Conservation (phyloP, 2,888 invertebrate genomes). For the Leucoma salicis region DNA sequence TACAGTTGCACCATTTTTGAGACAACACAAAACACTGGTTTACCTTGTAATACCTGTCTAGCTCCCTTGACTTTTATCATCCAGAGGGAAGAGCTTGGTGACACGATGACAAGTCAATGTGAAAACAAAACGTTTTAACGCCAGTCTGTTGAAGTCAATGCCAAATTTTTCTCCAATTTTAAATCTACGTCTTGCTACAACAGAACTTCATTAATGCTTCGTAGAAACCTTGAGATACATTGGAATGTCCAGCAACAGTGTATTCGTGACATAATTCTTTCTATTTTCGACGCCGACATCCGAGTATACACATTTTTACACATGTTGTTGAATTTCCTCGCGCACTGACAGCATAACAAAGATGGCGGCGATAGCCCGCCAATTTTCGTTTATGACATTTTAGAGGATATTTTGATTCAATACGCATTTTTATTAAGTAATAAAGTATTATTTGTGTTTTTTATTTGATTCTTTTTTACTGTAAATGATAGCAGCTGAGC, state of each 20-base stretch:
- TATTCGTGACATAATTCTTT: slow-evolving; percentile 63
- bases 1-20: no score
- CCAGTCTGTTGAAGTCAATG: background rate
- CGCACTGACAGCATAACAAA: slow-evolving; percentile 29
- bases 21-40: no score
- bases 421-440: background rate
- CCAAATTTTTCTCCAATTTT: background rate
- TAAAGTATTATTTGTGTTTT: no score
- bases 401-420: background rate
- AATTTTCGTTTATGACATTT: background rate
- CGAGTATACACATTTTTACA: slow-evolving; percentile 54
- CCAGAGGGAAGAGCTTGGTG: no score
- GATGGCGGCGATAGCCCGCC: slow-evolving; percentile 20
- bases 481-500: no score
- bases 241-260: slow-evolving; percentile 27
- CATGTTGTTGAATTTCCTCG: slow-evolving; percentile 38
- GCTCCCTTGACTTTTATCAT: no score
- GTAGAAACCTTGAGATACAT: slow-evolving; percentile 30
- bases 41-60: no score
- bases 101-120: no score
- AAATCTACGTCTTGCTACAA: background rate
- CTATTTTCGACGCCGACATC: slow-evolving; percentile 59
- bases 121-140: no score
- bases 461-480: no score
- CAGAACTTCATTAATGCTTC: slow-evolving; percentile 23